A percentile compares a stretch with the other conserved stretches of the same genome.
Evolutionary conservation across 2,888 invertebrate species (phyloP).

Genomic region (Priocnemis perturbator): DNA sequence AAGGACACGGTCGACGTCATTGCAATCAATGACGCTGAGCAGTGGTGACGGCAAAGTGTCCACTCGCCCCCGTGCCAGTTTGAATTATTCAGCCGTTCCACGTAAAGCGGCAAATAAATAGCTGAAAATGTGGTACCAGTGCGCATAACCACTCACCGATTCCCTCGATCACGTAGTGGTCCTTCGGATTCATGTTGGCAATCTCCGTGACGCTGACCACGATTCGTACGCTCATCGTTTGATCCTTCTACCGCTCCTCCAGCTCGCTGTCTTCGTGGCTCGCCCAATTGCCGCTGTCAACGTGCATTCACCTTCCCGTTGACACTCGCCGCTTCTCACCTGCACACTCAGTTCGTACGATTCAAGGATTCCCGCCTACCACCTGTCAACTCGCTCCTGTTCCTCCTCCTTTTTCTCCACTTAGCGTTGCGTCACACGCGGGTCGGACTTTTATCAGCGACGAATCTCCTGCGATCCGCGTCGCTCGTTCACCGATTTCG

Average conservation of each 20-base stretch:
- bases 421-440: too few relatives aligned
- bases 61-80: too few relatives aligned
- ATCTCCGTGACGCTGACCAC: conserved; percentile 65
- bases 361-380: conserved; percentile 2
- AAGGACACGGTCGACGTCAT: not conserved
- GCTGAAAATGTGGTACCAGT: too few relatives aligned
- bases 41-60: conserved; percentile 3
- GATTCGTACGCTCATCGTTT: conserved; percentile 61
- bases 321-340: too few relatives aligned
- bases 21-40: not conserved
- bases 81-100: too few relatives aligned
- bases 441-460: too few relatives aligned
- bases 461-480: too few relatives aligned
- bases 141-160: conserved; percentile 57
- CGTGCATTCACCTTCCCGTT: not conserved
- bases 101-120: too few relatives aligned
- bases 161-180: conserved; percentile 68
- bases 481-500: too few relatives aligned
- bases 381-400: not conserved
- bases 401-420: conserved; percentile 6
- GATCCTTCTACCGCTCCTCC: not conserved
- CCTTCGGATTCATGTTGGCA: conserved; percentile 69
- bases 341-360: too few relatives aligned
- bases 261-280: not conserved
- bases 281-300: not conserved